Evolutionary conservation across 2,888 invertebrate genomes (phyloP).

Genomic region (Amphipyra berbera): DNA sequence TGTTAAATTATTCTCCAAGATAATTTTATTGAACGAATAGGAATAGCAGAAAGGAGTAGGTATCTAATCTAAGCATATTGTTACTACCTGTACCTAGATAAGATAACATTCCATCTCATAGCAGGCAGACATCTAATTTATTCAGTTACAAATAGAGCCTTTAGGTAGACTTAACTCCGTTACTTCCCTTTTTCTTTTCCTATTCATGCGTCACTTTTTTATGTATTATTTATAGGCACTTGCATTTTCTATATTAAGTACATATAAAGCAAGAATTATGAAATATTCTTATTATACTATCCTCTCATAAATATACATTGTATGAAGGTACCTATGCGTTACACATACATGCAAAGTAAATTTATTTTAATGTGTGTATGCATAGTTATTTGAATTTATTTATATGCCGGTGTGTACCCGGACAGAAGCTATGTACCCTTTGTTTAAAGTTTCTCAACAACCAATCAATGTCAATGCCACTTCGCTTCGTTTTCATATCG

Average conservation of each 20-base stretch:
- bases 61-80: slow-evolving; percentile 3
- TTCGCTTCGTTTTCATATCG: slow-evolving; percentile 71
- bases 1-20: neutral
- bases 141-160: slow-evolving; percentile 4
- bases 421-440: slow-evolving; percentile 57
- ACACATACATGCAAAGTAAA: slow-evolving; percentile 19
- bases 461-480: slow-evolving; percentile 85
- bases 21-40: neutral
- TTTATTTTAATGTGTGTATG: slow-evolving; percentile 21
- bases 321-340: neutral
- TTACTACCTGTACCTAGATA: slow-evolving; percentile 4
- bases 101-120: slow-evolving; percentile 5
- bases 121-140: neutral
- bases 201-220: neutral
- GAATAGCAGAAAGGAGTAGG: neutral
- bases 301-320: neutral
- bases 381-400: slow-evolving; percentile 36
- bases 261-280: too few relatives aligned
- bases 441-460: slow-evolving; percentile 68
- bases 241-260: neutral
- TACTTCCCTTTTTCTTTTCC: slow-evolving; percentile 5
- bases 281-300: neutral
- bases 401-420: slow-evolving; percentile 29
- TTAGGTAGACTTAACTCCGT: neutral
- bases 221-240: neutral